Percentiles rank a stretch among this genome's conserved stretches.
These are phyloP conservation scores for Chionomys nivalis DNA, from an alignment of 2,113 vertebrate genomes.

Conservation along the genomic window DNA sequence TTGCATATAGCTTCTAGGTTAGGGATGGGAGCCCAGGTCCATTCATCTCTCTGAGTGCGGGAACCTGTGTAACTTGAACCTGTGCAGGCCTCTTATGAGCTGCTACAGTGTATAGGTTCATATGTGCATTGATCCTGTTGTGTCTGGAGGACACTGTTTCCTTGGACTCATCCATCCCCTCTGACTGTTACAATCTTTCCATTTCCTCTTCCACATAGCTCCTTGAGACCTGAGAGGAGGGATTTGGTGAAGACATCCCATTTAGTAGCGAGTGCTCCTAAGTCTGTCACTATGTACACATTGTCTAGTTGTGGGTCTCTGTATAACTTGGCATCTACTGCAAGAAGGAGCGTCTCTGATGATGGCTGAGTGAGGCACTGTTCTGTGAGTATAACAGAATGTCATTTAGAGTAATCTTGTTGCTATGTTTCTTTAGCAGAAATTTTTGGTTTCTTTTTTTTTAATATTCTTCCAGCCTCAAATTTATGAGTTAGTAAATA, in stretches of 20 bases:
- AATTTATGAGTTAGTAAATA: not conserved
- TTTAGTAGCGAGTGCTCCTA: not conserved
- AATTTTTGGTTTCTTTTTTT: not conserved
- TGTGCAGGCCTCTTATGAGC: not conserved
- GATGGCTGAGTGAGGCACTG: not conserved
- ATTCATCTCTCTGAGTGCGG: not conserved
- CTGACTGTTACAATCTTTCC: not conserved
- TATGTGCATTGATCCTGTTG: not conserved
- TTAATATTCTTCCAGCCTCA: not conserved
- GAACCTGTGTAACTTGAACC: not conserved
- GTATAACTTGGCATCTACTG: not conserved
- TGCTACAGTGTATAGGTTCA: not conserved
- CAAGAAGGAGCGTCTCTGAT: not conserved
- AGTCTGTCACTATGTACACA: not conserved
- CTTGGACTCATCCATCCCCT: not conserved
- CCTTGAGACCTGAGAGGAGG: not conserved
- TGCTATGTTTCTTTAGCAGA: not conserved
- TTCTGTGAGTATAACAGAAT: not conserved
- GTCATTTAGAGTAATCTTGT: not conserved
- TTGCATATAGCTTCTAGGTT: not conserved
- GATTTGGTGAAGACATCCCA: no score
- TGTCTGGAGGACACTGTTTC: not conserved
- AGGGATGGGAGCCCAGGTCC: not conserved
- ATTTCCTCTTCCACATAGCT: not conserved
- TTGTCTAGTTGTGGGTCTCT: not conserved